Percentiles rank a stretch among this genome's conserved stretches.
phyloP scores from a whole-genome alignment of 2,797 vertebrate genomes.

The Xiphorhynchus erythropygius region DNA sequence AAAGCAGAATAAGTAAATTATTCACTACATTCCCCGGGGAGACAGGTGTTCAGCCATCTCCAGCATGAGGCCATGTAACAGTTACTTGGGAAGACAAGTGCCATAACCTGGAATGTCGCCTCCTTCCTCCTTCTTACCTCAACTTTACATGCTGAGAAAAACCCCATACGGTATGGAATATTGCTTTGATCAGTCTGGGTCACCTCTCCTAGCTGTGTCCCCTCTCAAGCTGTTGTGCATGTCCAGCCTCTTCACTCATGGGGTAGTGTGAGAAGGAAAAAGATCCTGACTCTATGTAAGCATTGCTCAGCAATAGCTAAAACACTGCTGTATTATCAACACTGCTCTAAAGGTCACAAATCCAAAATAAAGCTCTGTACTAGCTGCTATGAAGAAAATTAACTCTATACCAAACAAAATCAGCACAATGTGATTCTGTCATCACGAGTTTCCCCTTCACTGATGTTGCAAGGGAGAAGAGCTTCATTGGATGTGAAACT shows the following conservation, averaged over 20 bases:
- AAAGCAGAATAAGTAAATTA: not conserved
- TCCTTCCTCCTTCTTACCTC: not conserved
- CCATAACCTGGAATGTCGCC: rapidly evolving
- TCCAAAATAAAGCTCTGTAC: not conserved
- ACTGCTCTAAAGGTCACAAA: not conserved
- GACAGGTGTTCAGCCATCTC: not conserved
- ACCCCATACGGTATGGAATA: not conserved
- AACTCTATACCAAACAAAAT: not conserved
- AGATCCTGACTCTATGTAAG: not conserved
- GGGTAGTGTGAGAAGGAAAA: not conserved
- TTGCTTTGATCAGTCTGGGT: rapidly evolving
- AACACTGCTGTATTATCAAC: not conserved
- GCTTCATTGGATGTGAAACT: not conserved
- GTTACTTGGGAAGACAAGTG: not conserved
- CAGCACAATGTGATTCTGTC: not conserved
- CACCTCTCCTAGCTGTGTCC: not conserved
- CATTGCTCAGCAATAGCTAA: not conserved
- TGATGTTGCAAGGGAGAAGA: not conserved
- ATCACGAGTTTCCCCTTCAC: not conserved
- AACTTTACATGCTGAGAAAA: not conserved
- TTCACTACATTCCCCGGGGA: not conserved
- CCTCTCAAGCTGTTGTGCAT: rapidly evolving
- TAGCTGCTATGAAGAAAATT: not conserved
- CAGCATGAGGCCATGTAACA: rapidly evolving
- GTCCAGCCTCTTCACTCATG: rapidly evolving